Base-by-base conservation (phyloP, 2,888 invertebrate genomes). In the Eupithecia exiguata region DNA sequence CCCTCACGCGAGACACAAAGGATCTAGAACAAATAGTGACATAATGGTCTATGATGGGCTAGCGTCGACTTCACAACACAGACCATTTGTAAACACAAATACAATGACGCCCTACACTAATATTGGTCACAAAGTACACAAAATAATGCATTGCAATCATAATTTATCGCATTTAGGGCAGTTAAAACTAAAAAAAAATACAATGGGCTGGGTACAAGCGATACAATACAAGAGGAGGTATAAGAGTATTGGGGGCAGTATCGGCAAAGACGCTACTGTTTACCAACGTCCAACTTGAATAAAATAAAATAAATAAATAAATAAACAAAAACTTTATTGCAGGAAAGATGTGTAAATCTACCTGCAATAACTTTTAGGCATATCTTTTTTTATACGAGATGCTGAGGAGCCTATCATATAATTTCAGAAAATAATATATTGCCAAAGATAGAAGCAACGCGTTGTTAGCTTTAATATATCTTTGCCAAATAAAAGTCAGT, bases 11-110 rank as follows among this genome's bases (percentile, higher is more conserved):
- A 58, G 58, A 83, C 82, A 84, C 92, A 92, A 92, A 88, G 88
- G 91, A 88, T 88, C 86, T 91, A 93, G 93, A 91, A 94, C 94
- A 94, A 93, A 94, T 88, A 94, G 84, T 83, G 83, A 87, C 86
- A 93, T 91, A 93, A 93, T 93, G 86, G 88, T 80, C 84, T 82
- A 84, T 87, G 90, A 91, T 92, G 89, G 90, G 88, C 93, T 88
- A 90, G 91, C 84, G 89, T 84, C 85, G 86, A 87, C 86, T 88
- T 88, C 85, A 85, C 83, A 86, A 86, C 84, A 86, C 82, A 81
- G 84, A 84, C 86, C 89, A 87, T 91, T 90, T 90, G 92, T 92
- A 91, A 91, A 93, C 88, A 92, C 78, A 86, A 86, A 88, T 83
- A 92, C 89, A 92, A 92, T 89, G 86, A 83, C 84, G 85, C 88